Evolutionary conservation across 2,888 invertebrate species (phyloP), one percentile per base, ranked within the genome.

Genomic region (Volucella inanis): DNA sequence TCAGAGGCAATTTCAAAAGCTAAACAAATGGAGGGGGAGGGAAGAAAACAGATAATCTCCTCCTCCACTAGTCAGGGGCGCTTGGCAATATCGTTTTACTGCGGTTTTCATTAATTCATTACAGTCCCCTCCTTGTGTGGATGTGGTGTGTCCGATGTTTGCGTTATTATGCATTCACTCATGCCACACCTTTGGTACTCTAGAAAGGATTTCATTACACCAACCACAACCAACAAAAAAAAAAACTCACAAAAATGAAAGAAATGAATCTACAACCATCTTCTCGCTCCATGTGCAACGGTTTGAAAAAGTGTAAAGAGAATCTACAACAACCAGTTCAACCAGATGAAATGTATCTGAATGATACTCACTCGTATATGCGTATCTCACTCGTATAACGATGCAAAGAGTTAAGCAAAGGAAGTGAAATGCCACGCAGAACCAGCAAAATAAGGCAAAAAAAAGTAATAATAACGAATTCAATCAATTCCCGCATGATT

Each of bases 401-500:
- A 39, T 47, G 38, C 10, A 12, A 14, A 52, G 38, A 18, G n/a
- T 12, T 6, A 12, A 43, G 11, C 14, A 61, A 57, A 49, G 55
- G 52, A 61, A 67, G 64, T 55, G 49, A 65, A 71, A 67, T 57
- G 52, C n/a, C 52, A 65, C n/a, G 43, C 39, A 11, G 1, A 49
- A 14, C 2, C 39, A 22, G 45, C 12, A 65, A 47, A 43, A 54
- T 49, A 43, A 72, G n/a, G 39, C 15, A 65, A 47, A 31, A 41
- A 38, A 67, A 81, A 76, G 72, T 0, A 22, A 67, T 0, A 31
- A 31, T 6, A 31, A 31, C 4, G 31, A 31, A 31, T 31, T 85
- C 81, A 85, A 85, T 85, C 85, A 81, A 81, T 85, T 85, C 76
- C 76, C 81, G 85, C 75, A 76, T 81, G 81, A 85, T 85, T 81